These are phyloP conservation scores for Mixornis gularis DNA, from an alignment of 2,113 vertebrate genomes.

Conservation along the genomic window DNA sequence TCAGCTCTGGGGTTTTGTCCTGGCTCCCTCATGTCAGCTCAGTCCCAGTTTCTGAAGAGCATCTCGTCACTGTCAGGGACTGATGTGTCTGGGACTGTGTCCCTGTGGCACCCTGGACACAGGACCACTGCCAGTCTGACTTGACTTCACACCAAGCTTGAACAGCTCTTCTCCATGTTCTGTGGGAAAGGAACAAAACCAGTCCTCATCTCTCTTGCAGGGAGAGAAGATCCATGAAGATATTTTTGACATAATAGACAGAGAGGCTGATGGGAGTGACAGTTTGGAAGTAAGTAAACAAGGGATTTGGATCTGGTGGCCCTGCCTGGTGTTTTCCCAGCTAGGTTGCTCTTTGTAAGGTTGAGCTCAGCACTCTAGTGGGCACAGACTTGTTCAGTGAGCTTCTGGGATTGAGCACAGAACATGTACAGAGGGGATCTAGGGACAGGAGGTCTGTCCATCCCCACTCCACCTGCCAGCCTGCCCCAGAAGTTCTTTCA, in stretches of 20 bases:
- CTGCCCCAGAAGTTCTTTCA: neutral
- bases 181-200: neutral
- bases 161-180: neutral
- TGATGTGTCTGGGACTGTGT: neutral
- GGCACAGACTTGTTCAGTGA: neutral
- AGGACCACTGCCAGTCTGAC: neutral
- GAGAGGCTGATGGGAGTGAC: conserved; percentile 97
- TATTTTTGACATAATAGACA: conserved; percentile 98
- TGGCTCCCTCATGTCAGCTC: neutral
- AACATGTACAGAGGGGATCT: neutral
- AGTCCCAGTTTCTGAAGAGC: neutral
- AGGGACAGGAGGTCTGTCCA: neutral
- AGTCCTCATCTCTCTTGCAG: conserved; percentile 59
- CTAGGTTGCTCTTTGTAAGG: neutral
- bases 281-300: conserved; percentile 87
- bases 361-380: neutral
- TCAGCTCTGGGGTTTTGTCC: neutral
- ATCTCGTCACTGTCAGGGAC: fast-evolving
- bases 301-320: fast-evolving
- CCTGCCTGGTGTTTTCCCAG: neutral
- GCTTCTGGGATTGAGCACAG: neutral
- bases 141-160: neutral
- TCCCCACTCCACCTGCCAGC: neutral
- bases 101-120: neutral
- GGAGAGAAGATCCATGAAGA: conserved; percentile 98